phyloP scores from a whole-genome alignment of 1,140 invertebrate genomes.

The Calliphora vicina region DNA sequence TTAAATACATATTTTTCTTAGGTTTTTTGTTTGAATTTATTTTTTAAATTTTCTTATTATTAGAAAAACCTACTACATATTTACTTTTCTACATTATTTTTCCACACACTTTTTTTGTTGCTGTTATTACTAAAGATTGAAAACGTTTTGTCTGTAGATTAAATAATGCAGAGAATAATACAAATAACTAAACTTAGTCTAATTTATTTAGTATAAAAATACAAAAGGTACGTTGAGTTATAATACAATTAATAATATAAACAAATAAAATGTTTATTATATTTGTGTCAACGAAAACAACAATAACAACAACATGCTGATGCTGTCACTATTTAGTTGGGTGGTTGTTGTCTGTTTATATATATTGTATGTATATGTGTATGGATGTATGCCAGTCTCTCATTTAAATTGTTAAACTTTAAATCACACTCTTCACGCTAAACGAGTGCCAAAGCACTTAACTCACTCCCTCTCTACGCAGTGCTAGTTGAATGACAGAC shows the following conservation, averaged over 20 bases:
- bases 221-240: neutral
- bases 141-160: no score
- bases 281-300: neutral
- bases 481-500: neutral
- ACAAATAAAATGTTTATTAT: constrained; percentile 9
- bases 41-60: no score
- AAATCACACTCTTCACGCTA: neutral
- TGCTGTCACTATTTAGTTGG: neutral
- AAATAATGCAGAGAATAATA: neutral
- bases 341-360: neutral
- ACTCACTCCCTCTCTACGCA: neutral
- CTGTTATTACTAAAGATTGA: no score
- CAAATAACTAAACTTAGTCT: neutral
- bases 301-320: neutral
- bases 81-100: no score
- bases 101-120: no score
- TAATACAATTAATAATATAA: neutral
- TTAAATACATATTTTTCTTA: no score
- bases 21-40: neutral
- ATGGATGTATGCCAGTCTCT: neutral
- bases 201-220: neutral
- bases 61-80: no score
- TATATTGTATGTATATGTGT: neutral
- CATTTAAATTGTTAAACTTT: neutral
- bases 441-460: neutral